Percentiles rank a stretch among this genome's conserved stretches.
Evolutionary conservation across 2,888 invertebrate genomes (phyloP).

Genomic region (Clistopyga incitator): DNA sequence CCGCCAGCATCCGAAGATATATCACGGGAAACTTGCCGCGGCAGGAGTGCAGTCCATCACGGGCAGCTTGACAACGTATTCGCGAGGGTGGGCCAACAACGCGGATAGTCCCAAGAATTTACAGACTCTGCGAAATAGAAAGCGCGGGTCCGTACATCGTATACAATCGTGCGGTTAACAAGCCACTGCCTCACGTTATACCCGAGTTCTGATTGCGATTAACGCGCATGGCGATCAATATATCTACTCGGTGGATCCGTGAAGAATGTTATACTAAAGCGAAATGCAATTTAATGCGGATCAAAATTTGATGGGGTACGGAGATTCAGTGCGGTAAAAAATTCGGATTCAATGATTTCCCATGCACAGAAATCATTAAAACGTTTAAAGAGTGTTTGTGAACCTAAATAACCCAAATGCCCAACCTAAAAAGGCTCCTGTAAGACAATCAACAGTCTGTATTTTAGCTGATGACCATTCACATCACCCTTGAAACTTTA

Average conservation of each 20-base stretch:
- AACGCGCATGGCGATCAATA: neutral
- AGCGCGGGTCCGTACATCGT: neutral
- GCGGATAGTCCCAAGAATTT: constrained; percentile 48
- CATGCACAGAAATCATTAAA: too few species aligned
- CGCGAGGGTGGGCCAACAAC: constrained; percentile 30
- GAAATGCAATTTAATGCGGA: neutral
- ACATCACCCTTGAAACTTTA: neutral
- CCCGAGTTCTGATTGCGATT: constrained; percentile 1
- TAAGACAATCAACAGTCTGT: too few species aligned
- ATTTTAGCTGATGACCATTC: neutral
- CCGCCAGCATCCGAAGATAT: constrained; percentile 53
- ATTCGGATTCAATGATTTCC: too few species aligned
- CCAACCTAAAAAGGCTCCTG: too few species aligned
- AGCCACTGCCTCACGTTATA: neutral
- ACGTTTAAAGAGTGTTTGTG: too few species aligned
- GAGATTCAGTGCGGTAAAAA: neutral
- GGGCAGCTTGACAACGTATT: constrained; percentile 61
- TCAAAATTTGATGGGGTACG: neutral
- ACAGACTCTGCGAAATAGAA: constrained; percentile 37
- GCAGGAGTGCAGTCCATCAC: constrained; percentile 63
- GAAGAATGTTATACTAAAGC: neutral
- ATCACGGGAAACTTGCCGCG: constrained; percentile 65
- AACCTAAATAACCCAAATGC: too few species aligned
- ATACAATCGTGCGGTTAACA: neutral
- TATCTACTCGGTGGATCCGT: neutral